Evolutionary conservation across 2,888 invertebrate species (phyloP).

Genomic region (Ochropacha duplaris): DNA sequence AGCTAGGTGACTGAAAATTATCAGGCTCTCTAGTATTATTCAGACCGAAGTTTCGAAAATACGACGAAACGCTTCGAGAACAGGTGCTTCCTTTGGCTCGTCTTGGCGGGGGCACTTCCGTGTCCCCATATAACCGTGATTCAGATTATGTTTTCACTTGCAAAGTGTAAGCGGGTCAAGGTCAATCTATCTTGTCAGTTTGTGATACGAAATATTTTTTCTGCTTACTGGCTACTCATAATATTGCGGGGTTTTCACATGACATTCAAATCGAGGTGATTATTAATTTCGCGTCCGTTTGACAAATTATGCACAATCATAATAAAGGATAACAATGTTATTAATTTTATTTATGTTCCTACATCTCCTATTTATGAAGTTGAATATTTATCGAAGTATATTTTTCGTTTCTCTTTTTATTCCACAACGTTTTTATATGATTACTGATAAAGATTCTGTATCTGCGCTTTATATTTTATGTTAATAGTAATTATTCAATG

Average conservation of each 20-base stretch:
- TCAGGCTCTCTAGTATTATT: too few relatives aligned
- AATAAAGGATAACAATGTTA: background rate
- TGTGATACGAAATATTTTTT: constrained; percentile 29
- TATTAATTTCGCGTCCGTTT: constrained; percentile 5
- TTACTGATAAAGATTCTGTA: background rate
- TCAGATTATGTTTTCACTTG: constrained; percentile 73
- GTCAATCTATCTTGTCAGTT: constrained; percentile 50
- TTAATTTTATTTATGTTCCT: background rate
- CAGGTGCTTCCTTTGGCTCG: too few relatives aligned
- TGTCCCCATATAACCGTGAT: constrained; percentile 48
- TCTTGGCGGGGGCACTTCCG: too few relatives aligned
- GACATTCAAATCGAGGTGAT: constrained; percentile 6
- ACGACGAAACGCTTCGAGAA: too few relatives aligned
- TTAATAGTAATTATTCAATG: background rate
- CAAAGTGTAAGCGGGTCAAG: constrained; percentile 66
- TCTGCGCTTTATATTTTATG: background rate
- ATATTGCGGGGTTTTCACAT: constrained; percentile 16
- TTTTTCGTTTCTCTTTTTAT: background rate
- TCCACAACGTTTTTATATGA: background rate
- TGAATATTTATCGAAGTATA: background rate
- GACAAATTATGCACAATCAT: constrained; percentile 7
- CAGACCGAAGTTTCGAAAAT: too few relatives aligned
- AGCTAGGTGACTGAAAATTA: too few relatives aligned
- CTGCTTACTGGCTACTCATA: constrained; percentile 33
- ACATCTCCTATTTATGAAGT: background rate